phyloP scores from a whole-genome alignment of 2,797 vertebrate species.

The Pseudopleuronectes americanus region DNA sequence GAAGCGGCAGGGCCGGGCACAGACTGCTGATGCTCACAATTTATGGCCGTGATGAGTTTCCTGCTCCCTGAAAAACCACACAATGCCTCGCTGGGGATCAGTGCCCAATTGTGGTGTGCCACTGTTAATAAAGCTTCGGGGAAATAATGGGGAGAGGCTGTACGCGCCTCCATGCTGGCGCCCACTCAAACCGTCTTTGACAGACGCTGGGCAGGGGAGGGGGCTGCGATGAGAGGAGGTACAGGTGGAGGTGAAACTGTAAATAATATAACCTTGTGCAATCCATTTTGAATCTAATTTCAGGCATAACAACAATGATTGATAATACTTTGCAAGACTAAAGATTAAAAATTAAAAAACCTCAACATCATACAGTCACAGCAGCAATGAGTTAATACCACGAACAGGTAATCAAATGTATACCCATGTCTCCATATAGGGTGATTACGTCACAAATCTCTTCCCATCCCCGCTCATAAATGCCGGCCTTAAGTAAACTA shows the following conservation, averaged over 20 bases:
- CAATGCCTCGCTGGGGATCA: conserved; percentile 59
- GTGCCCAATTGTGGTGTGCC: conserved; percentile 66
- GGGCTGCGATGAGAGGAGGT: conserved; percentile 1
- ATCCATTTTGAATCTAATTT: neutral
- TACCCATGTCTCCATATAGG: neutral
- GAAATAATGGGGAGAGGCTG: conserved; percentile 36
- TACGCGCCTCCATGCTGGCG: conserved; percentile 22
- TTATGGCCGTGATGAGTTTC: conserved; percentile 79
- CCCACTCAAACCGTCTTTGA: conserved; percentile 24
- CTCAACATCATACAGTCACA: neutral
- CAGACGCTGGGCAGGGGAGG: conserved; percentile 23
- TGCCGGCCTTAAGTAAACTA: conserved; percentile 36
- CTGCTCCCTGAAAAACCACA: conserved; percentile 74
- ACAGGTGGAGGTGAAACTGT: conserved; percentile 13
- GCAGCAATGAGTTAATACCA: neutral
- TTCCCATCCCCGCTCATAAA: conserved; percentile 19
- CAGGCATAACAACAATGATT: neutral
- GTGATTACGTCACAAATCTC: conserved; percentile 4
- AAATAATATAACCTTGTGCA: conserved; percentile 2
- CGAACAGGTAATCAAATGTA: neutral
- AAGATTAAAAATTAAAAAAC: no score
- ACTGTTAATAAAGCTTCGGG: conserved; percentile 70
- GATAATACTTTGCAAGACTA: no score
- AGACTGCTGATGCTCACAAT: conserved; percentile 80
- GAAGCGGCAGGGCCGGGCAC: conserved; percentile 61